A percentile compares a stretch with the other conserved stretches of the same genome.
These are phyloP conservation scores for Chionodraco myersi DNA, from an alignment of 2,113 vertebrate genomes.

Conservation along the genomic window DNA sequence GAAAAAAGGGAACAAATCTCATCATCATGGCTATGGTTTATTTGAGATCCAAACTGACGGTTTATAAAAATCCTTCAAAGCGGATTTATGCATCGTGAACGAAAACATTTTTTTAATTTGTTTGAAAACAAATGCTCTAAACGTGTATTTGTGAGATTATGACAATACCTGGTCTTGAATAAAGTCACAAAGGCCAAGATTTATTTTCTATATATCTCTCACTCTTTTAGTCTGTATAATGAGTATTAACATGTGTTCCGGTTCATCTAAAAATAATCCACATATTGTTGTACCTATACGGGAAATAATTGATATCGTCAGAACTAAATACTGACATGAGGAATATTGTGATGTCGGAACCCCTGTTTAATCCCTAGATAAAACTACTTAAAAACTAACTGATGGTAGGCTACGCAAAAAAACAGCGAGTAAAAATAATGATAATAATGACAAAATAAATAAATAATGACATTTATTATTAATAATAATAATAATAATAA, in stretches of 20 bases:
- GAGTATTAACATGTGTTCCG: background rate
- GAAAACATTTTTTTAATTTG: background rate
- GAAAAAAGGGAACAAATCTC: background rate
- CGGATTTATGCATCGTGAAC: background rate
- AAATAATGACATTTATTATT: background rate
- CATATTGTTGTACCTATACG: background rate
- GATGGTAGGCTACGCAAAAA: too few species aligned
- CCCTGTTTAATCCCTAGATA: too few species aligned
- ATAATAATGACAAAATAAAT: too few species aligned
- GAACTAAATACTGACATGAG: background rate
- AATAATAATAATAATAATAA: background rate
- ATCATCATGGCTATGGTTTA: background rate
- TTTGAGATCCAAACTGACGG: background rate
- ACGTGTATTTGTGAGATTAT: background rate
- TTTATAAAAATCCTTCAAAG: background rate
- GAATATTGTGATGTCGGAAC: background rate
- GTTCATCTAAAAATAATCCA: background rate
- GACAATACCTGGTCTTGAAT: background rate
- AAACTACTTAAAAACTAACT: too few species aligned
- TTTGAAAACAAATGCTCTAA: background rate
- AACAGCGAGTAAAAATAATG: too few species aligned
- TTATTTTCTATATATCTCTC: background rate
- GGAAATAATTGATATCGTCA: background rate
- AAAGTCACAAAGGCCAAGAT: background rate
- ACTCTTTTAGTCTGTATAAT: too few species aligned